Base-by-base conservation (phyloP, 1,140 invertebrate genomes). In the Drosophila equinoxialis region DNA sequence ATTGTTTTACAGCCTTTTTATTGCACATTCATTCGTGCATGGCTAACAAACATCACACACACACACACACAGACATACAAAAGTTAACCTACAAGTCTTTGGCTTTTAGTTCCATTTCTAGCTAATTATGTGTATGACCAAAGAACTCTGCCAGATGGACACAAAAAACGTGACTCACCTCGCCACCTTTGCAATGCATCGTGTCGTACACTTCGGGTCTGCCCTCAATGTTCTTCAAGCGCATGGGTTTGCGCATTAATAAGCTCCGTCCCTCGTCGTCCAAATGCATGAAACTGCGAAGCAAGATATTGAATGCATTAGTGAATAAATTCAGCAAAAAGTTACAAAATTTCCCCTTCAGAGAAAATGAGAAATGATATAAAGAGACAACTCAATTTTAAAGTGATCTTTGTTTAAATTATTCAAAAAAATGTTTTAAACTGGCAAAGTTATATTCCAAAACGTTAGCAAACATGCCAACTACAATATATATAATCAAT, bases 141-240 rank as follows among this genome's bases (percentile, higher is more conserved):
- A 51, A 20, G 17, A 51, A 67, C 41, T 59, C 35, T 54, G 65
- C 54, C 13, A 14, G 3, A 35, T 51, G 59, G 63, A 68, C 45
- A 55, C 30, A 67, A 54, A 26, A 71, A 62, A 83, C 76, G 79
- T 83, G 83, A 89, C 84, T 92, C 90, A 94, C 94, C 92, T 94
- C 93, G 2, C 90, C 92, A 63, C 93, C 92, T 78, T 93, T 93
- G 13, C 92, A 82, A 83, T 95, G 94, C 67, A 95, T 81, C 14
- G 93, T 93, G 83, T 95, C 95, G 71, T 95, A 94, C 1, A 94
- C 93, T 73, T 95, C 94, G 10, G 93, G 94, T 85, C 94, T 93
- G 45, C 94, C 92, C 65, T 93, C 91, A 13, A 95, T 89, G 91
- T 95, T 95, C 79, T 93, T 93, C 26, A 95, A 85, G 61, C 94